These are phyloP conservation scores for Hylia prasina DNA, from an alignment of 2,113 vertebrate species.

Conservation along the genomic window DNA sequence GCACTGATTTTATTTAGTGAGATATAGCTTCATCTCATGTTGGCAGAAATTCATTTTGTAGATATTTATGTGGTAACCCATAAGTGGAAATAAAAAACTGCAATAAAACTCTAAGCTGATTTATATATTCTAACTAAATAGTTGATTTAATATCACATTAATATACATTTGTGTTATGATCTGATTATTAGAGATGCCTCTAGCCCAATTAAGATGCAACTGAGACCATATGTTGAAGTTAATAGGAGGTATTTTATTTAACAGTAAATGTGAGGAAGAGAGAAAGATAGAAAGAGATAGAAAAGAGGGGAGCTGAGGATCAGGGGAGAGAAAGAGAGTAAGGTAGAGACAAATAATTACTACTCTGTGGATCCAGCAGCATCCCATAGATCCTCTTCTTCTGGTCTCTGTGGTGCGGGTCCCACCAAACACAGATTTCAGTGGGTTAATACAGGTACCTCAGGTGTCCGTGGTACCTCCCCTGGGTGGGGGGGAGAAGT, in stretches of 20 bases:
- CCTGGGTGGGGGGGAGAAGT: fast-evolving
- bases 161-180: neutral
- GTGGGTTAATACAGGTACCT: neutral
- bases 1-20: neutral
- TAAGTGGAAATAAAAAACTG: neutral
- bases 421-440: too few species aligned
- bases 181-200: neutral
- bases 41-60: neutral
- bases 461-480: neutral
- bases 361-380: neutral
- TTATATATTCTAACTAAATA: neutral
- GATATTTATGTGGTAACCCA: neutral
- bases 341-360: neutral
- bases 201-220: neutral
- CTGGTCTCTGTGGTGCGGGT: neutral
- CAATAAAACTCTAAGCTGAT: neutral
- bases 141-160: neutral
- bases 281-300: neutral
- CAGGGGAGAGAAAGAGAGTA: fast-evolving
- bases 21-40: neutral
- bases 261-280: neutral
- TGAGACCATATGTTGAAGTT: neutral
- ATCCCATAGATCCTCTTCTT: neutral
- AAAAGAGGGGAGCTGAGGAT: neutral
- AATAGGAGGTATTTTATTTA: neutral